Evolutionary conservation across 1,140 invertebrate species (phyloP).

Genomic region (Procambarus virginalis): DNA sequence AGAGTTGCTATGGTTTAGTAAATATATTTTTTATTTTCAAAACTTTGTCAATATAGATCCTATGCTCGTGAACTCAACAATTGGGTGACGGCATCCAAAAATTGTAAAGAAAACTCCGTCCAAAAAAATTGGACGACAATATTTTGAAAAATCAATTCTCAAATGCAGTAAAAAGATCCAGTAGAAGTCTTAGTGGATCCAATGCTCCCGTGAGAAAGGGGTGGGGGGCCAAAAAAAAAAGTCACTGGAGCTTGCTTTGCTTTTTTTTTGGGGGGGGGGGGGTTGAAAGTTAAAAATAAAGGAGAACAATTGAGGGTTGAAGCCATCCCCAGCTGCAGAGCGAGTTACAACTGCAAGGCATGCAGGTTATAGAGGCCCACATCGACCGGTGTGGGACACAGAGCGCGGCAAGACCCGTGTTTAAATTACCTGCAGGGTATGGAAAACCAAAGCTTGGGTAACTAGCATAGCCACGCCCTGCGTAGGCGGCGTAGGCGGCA

Average conservation of each 20-base stretch:
- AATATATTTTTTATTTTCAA: constrained; percentile 19
- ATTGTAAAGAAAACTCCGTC: constrained; percentile 10
- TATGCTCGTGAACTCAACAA: constrained; percentile 57
- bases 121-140: constrained; percentile 28
- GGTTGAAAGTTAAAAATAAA: not conserved
- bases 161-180: constrained; percentile 26
- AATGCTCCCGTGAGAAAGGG: not conserved
- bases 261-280: not conserved
- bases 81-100: constrained; percentile 49
- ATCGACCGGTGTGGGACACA: constrained; percentile 78
- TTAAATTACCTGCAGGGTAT: constrained; percentile 95
- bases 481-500: constrained; percentile 93
- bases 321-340: constrained; percentile 36
- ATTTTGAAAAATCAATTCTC: not conserved
- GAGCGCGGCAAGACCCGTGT: constrained; percentile 79
- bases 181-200: not conserved
- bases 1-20: constrained; percentile 49
- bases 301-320: not conserved
- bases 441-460: constrained; percentile 97
- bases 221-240: not conserved
- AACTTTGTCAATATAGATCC: constrained; percentile 48
- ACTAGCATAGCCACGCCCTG: constrained; percentile 93
- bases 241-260: not conserved
- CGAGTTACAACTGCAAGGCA: constrained; percentile 70
- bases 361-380: constrained; percentile 76